Base-by-base conservation (phyloP, 2,888 invertebrate genomes). In the Drosophila cognata region DNA sequence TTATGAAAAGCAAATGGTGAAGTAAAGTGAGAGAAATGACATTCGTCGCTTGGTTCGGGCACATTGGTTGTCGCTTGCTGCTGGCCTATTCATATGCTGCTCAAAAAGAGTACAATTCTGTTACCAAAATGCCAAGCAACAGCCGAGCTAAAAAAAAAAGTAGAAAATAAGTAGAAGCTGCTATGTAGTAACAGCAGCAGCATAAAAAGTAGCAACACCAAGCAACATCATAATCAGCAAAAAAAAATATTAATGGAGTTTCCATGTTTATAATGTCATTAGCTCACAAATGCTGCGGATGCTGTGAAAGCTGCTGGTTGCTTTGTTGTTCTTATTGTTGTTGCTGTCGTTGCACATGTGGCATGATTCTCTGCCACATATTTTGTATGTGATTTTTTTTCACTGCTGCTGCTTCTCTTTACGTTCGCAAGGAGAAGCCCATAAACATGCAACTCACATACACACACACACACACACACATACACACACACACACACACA, bases 251-350 rank as follows among this genome's bases (percentile, higher is more conserved):
- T 90, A 90, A 90, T 90, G 90, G 91, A 90, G 85, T 91, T 90
- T 91, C 89, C 90, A 90, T 90, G 90, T 90, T 90, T 90, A 91
- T 90, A 90, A 91, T 91, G 91, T 91, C 90, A 90, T 91, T 91
- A 91, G 91, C 91, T 88, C 89, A 88, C 88, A 90, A 88, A 90
- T 88, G 84, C 83, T 76, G 82, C 88, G 84, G 85, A 89, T 81
- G 84, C 67, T 83, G 71, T 71, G 69, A 63, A 67, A 70, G 77
- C 71, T 88, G 63, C 48, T 67, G 55, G 43, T 61, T 35, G 52
- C 28, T 35, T 13, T 64, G 65, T n/a, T 64, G 38, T 31, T 46
- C 46, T 13, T 46, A 21, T 46, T 66, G 38, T 35, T 78, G 62
- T 21, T 50, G 58, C 41, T 75, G 61, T 56, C 65, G 77, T 71